Percentiles rank a stretch among this genome's conserved stretches.
Conservation (phyloP, 2,797 vertebrate genomes). For the Coranthus polyacanthus region DNA sequence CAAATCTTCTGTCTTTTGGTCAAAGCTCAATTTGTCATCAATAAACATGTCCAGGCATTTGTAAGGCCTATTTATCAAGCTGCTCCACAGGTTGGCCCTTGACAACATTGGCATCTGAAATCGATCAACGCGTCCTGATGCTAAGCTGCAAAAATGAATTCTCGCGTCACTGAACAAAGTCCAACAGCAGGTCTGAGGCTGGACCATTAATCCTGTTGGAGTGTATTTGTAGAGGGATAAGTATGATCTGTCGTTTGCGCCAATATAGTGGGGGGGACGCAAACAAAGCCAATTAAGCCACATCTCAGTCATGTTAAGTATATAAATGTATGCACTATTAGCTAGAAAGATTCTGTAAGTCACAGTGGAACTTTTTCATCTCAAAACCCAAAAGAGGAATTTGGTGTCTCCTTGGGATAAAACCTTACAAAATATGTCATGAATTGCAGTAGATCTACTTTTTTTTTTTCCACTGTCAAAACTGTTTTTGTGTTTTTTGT, state of each 20-base stretch:
- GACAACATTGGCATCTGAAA: constrained; percentile 65
- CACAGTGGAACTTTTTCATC: too few species aligned
- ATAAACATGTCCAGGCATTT: constrained; percentile 62
- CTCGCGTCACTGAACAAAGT: constrained; percentile 51
- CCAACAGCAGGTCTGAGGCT: constrained; percentile 35
- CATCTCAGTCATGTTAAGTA: too few species aligned
- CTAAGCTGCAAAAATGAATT: constrained; percentile 63
- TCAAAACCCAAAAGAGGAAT: too few species aligned
- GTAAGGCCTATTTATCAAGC: constrained; percentile 44
- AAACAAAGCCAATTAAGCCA: too few species aligned
- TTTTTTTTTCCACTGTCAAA: too few species aligned
- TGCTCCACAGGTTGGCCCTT: constrained; percentile 50
- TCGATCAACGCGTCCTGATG: constrained; percentile 51
- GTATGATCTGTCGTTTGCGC: constrained; percentile 14
- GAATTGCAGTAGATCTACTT: too few species aligned
- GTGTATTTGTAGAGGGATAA: constrained; percentile 36
- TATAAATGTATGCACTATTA: too few species aligned
- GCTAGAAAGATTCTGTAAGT: too few species aligned
- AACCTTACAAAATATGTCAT: too few species aligned
- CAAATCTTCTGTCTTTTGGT: constrained; percentile 52
- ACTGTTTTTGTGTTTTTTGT: too few species aligned
- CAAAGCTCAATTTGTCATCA: constrained; percentile 66
- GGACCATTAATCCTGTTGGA: constrained; percentile 54
- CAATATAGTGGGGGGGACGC: neutral
- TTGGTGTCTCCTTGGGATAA: too few species aligned